Conservation (phyloP, 2,797 vertebrate species). For the Cyclura pinguis region DNA sequence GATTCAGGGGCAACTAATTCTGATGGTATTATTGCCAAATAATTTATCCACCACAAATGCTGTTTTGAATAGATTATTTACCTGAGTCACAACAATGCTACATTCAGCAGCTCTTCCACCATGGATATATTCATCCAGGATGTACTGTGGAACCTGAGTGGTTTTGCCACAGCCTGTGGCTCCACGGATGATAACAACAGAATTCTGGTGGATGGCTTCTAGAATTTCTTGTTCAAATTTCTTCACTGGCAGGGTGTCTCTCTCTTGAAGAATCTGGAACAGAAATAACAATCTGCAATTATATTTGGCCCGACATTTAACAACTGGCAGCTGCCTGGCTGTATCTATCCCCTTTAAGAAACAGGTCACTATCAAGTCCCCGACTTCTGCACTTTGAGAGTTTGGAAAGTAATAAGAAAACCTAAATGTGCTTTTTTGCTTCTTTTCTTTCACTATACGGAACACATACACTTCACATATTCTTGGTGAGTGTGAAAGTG, state of each 20-base stretch:
- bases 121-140: constrained; percentile 90
- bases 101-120: constrained; percentile 86
- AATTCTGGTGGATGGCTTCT: constrained; percentile 78
- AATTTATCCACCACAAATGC: neutral
- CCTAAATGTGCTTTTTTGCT: neutral
- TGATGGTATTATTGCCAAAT: fast-evolving
- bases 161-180: constrained; percentile 98
- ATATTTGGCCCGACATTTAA: neutral
- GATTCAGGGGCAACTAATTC: neutral
- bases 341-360: neutral
- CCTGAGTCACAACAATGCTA: constrained; percentile 97
- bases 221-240: constrained; percentile 91
- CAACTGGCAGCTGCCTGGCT: neutral
- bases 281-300: constrained; percentile 1
- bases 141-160: constrained; percentile 96
- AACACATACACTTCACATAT: neutral
- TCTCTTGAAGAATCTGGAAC: constrained; percentile 83
- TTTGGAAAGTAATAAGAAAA: neutral
- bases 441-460: neutral
- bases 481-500: neutral
- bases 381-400: neutral
- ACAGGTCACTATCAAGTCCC: too few species aligned
- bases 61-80: constrained; percentile 62
- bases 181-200: constrained; percentile 93
- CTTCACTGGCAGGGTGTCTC: constrained; percentile 90